Conservation (phyloP, 2,113 vertebrate species). For the Apodemus sylvaticus region DNA sequence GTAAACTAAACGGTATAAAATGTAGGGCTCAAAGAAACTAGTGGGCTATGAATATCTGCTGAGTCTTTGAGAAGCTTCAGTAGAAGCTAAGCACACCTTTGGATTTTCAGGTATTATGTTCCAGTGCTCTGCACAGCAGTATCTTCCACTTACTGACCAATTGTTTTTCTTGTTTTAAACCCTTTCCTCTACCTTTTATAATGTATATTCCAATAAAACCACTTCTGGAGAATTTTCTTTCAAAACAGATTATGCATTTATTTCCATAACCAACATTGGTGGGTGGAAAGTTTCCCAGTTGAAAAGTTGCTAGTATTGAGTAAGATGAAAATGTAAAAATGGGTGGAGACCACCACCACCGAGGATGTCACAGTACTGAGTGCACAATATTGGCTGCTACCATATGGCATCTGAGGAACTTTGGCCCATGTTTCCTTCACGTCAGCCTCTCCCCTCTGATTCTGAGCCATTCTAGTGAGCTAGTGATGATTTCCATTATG, state of each 20-base stretch:
- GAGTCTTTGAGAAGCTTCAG: not conserved
- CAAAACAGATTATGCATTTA: not conserved
- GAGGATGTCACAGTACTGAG: accelerated
- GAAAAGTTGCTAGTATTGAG: not conserved
- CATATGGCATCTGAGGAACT: not conserved
- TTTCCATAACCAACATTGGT: not conserved
- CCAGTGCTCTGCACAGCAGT: not conserved
- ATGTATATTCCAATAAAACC: not conserved
- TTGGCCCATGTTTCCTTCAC: not conserved
- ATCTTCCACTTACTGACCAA: not conserved
- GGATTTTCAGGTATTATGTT: not conserved
- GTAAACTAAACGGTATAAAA: not conserved
- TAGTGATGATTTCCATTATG: not conserved
- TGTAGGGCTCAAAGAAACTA: not conserved
- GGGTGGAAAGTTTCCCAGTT: not conserved
- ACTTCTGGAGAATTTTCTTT: not conserved
- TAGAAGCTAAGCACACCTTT: not conserved
- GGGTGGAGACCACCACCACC: not conserved
- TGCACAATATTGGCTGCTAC: not conserved
- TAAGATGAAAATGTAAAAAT: not conserved
- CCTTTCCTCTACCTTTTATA: not conserved
- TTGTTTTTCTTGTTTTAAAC: not conserved
- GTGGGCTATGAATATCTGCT: not conserved
- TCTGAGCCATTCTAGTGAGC: not conserved
- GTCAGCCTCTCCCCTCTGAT: not conserved